Conservation (phyloP, 1,140 invertebrate species). For the Drosophila lowei region DNA sequence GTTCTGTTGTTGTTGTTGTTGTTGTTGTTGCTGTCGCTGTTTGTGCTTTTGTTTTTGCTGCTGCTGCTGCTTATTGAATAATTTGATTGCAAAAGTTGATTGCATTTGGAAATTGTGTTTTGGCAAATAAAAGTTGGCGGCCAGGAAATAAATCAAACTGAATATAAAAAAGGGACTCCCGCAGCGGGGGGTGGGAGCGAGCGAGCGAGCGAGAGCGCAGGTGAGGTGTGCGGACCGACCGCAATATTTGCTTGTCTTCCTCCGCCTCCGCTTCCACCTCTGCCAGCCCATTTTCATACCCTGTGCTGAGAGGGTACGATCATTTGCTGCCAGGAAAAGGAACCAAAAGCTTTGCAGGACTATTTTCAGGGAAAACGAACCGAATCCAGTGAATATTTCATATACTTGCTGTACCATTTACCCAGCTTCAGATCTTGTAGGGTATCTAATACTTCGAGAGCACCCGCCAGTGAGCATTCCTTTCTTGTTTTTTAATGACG, state of each 20-base stretch:
- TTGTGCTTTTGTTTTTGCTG: constrained; percentile 12
- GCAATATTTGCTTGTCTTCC: background rate
- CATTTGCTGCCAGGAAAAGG: background rate
- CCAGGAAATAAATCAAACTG: constrained; percentile 64
- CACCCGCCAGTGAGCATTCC: background rate
- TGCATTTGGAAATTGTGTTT: constrained; percentile 57
- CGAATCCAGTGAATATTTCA: background rate
- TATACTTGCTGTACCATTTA: background rate
- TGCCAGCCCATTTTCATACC: too few relatives aligned
- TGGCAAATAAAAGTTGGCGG: constrained; percentile 49
- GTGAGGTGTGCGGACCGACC: constrained; percentile 1
- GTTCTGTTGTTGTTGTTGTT: background rate
- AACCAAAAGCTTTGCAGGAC: constrained; percentile 5
- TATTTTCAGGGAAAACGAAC: too few relatives aligned
- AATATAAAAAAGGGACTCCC: constrained; percentile 41
- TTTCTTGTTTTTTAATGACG: constrained; percentile 60
- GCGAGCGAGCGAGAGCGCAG: background rate
- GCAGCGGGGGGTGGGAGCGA: constrained; percentile 28
- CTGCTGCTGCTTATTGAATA: constrained; percentile 44
- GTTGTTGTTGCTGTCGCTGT: constrained; percentile 7
- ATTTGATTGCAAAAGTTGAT: constrained; percentile 52
- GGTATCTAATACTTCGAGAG: too few relatives aligned
- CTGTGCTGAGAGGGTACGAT: too few relatives aligned
- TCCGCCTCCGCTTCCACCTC: background rate
- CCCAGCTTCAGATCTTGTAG: too few relatives aligned